Evolutionary conservation across 92 coral and sea anemone species (phyloP).

Genomic region (Palythoa grandis): DNA sequence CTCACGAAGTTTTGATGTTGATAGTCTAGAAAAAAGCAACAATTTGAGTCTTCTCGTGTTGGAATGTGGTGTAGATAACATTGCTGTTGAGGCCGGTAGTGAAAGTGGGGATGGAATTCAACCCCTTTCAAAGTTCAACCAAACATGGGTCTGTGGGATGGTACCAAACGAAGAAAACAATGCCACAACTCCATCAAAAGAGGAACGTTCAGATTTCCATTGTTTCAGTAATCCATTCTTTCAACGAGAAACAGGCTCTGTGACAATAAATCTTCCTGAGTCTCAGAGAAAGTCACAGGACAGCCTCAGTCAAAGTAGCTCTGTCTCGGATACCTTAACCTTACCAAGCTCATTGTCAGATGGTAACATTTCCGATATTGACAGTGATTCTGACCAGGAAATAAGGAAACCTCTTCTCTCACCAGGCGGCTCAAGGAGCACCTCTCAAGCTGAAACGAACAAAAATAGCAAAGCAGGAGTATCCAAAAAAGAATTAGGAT

Average conservation of each 20-base stretch:
- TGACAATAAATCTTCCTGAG: constrained; percentile 51
- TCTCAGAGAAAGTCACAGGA: constrained; percentile 57
- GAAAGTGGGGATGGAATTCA: constrained; percentile 81
- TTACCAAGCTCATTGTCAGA: constrained; percentile 66
- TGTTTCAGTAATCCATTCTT: constrained; percentile 76
- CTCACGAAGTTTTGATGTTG: constrained; percentile 61
- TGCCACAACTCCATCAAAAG: constrained; percentile 6
- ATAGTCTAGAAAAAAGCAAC: constrained; percentile 51
- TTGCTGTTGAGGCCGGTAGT: constrained; percentile 80
- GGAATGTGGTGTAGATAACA: constrained; percentile 92
- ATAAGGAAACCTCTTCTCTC: constrained; percentile 39
- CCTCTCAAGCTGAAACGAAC: constrained; percentile 26
- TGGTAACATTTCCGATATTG: constrained; percentile 90
- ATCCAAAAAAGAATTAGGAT: constrained; percentile 64
- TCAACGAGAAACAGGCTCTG: constrained; percentile 55
- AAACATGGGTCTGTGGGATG: constrained; percentile 36
- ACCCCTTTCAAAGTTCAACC: constrained; percentile 68
- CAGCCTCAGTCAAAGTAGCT: constrained; percentile 70
- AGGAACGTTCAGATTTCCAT: constrained; percentile 47
- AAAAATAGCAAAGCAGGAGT: constrained; percentile 20
- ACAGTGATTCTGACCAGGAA: constrained; percentile 69
- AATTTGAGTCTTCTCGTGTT: constrained; percentile 82
- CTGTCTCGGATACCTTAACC: constrained; percentile 66
- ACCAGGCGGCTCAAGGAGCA: constrained; percentile 40
- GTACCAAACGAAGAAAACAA: neutral